Base-by-base conservation (phyloP, 2,113 vertebrate genomes). In the Mormoops blainvillei region DNA sequence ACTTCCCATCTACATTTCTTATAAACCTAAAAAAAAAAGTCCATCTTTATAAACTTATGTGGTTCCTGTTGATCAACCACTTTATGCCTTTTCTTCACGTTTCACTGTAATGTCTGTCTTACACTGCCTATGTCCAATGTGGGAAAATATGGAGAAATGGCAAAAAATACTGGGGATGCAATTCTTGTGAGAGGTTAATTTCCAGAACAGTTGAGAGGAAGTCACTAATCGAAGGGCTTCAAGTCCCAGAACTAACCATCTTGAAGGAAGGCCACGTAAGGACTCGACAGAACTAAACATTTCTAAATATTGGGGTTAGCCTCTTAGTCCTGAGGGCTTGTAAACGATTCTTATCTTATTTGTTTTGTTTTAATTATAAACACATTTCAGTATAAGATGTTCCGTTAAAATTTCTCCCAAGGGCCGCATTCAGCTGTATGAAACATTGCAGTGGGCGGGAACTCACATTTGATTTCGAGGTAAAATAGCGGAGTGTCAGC, bases 301-400 rank as follows among this genome's bases (percentile, higher is more conserved):
- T 70, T 85, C 94, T 84, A 74, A 95, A 73, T 68, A 74, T 61
- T 93, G 50, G 43, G 6, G 10, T 96, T 68, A 89, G 81, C 78
- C 67, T 78, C 48, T 92, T 89, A 68, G 33, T 61, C 61, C 43
- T 78, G 65, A 50, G 73, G n/a, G 50, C 74, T 65, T 70, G 11
- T 87, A 94, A 96, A 70, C 52, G 33, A 38, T 74, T 81, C 89
- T 96, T 90, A 82, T 71, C 81, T 36, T 86, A 77, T 74, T 67
- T 89, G 45, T 81, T 92, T 91, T 56, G 14, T 90, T 94, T 93
- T 93, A 77, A 96, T 94, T 85, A 95, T 92, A 83, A 94, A 70
- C 85, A 86, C 74, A 89, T 94, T 91, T 96, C 56, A 84, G 18
- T 87, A 74, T 95, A 80, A 91, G 89, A 94, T 48, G 31, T 87